Percentiles rank a stretch among this genome's conserved stretches.
phyloP scores from a whole-genome alignment of 1,140 invertebrate genomes.

The Adelges cooleyi region DNA sequence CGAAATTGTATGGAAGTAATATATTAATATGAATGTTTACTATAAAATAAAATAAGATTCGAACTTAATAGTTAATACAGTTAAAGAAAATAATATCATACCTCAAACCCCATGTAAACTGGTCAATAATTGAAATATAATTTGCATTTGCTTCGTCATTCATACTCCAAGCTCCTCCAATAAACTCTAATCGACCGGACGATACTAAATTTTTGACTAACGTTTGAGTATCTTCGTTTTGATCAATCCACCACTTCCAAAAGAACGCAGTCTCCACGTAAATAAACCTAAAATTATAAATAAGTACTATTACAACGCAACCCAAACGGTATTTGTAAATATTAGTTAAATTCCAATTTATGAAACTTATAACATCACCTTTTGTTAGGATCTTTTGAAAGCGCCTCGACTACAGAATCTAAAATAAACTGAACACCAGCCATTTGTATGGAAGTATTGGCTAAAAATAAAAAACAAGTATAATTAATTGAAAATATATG shows the following conservation, averaged over 20 bases:
- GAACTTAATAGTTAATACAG: too few species aligned
- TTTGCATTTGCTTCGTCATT: conserved; percentile 59
- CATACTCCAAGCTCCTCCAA: conserved; percentile 48
- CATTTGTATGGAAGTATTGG: conserved; percentile 18
- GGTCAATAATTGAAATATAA: conserved; percentile 58
- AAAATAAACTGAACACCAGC: conserved; percentile 47
- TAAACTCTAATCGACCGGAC: conserved; percentile 50
- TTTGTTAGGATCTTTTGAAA: conserved; percentile 43
- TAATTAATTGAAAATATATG: not conserved
- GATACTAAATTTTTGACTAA: conserved; percentile 38
- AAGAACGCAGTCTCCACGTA: conserved; percentile 61
- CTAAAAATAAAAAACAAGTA: too few species aligned
- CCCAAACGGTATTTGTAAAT: too few species aligned
- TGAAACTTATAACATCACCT: conserved; percentile 34
- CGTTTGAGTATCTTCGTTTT: conserved; percentile 41
- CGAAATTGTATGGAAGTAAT: too few species aligned
- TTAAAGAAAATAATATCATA: conserved; percentile 33
- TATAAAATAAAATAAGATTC: too few species aligned
- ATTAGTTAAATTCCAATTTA: too few species aligned
- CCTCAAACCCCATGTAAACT: conserved; percentile 42
- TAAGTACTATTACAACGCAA: too few species aligned
- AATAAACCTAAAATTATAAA: conserved; percentile 42
- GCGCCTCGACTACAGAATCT: conserved; percentile 46
- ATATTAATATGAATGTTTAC: too few species aligned
- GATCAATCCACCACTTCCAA: conserved; percentile 51